Conservation (phyloP, 1,140 invertebrate genomes). For the Dendrolimus kikuchii region DNA sequence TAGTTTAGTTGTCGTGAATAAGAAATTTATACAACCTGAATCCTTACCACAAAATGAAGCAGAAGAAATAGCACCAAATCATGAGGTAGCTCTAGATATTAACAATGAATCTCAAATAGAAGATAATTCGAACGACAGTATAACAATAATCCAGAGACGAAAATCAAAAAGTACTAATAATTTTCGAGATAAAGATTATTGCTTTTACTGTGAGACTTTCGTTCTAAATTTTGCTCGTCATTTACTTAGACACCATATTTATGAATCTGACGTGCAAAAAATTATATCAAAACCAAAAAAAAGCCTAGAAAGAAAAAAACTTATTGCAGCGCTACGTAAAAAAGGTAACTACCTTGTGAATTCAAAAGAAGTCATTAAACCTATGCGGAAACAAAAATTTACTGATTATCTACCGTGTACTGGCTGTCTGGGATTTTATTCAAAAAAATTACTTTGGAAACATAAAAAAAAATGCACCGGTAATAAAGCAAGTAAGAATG, state of each 20-base stretch:
- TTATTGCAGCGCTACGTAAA: conserved; percentile 19
- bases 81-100: neutral
- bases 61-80: neutral
- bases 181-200: conserved; percentile 19
- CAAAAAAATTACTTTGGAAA: conserved; percentile 13
- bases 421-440: conserved; percentile 15
- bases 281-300: conserved; percentile 6
- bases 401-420: conserved; percentile 18
- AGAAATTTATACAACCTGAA: neutral
- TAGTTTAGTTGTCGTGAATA: neutral
- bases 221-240: conserved; percentile 23
- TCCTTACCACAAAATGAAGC: neutral
- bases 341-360: conserved; percentile 19
- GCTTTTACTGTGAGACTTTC: conserved; percentile 17
- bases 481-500: conserved; percentile 7
- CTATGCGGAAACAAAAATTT: conserved; percentile 17
- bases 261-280: conserved; percentile 22
- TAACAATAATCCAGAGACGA: conserved; percentile 3
- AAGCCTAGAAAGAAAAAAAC: conserved; percentile 13
- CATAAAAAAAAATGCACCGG: conserved; percentile 11
- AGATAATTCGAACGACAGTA: conserved; percentile 4
- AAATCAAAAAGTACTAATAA: conserved; percentile 11
- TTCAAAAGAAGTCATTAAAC: conserved; percentile 15
- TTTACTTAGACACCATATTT: conserved; percentile 15
- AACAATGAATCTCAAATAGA: neutral